Evolutionary conservation across 2,888 invertebrate genomes (phyloP), one percentile per base, ranked within the genome.

Genomic region (Acrocera orbiculus): DNA sequence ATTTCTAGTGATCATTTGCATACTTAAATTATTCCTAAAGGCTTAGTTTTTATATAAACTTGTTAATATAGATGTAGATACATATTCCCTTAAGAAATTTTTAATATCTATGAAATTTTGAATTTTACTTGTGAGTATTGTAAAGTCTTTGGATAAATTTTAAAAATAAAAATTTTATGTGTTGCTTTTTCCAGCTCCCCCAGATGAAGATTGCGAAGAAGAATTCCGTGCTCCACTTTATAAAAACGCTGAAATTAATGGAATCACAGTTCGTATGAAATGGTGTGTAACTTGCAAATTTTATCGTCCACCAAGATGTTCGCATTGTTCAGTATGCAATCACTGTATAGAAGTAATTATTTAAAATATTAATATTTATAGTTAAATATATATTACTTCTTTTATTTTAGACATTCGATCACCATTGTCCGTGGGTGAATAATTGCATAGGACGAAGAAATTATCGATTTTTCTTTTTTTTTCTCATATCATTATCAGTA

Each of bases 221-320:
- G 96, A 98, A 63, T 86, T 92, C 56, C 73, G 93, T 50, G 90
- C 95, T 40, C 90, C 90, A 8, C 67, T 98, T 40, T 96, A 95
- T 63, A 90, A 89, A 64, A 92, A 81, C 62, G 90, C 95, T 43
- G 95, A 96, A 63, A 93, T 98, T 47, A 90, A 93, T 64, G 95
- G 95, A 40, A 92, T 96, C 46, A 92, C 92, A 10, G 93, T 98
- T 41, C 79, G 96, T 42, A 96, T 99, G 96, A 99, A 98, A 65
- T 98, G 96, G 96, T 96, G 98, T 65, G 87, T 92, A 47, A 98
- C 98, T 3, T 98, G 98, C 67, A 92, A 95, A 67, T 98, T 98
- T 69, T 98, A 99, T 65, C 72, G 98, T 52, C 98, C 98, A 56
- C 98, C 98, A 42, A 71, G 98, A 53, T 95, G 96, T 64, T 93